Evolutionary conservation across 2,888 invertebrate genomes (phyloP).

Genomic region (Brenthis hecate): DNA sequence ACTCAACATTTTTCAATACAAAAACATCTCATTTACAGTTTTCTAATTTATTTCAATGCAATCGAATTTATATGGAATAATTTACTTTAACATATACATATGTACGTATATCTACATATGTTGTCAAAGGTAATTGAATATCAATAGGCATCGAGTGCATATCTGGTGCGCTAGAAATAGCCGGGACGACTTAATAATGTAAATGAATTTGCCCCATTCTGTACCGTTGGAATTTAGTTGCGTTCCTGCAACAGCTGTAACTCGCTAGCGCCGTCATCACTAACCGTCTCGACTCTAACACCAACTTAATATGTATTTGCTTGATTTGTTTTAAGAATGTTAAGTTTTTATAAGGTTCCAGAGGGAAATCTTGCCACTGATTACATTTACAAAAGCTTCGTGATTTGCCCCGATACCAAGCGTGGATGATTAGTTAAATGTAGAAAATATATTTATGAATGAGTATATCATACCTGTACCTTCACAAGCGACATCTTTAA

Average conservation of each 20-base stretch:
- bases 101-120: background rate
- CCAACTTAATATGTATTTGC: background rate
- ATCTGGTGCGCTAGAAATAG: slow-evolving; percentile 59
- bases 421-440: too few species aligned
- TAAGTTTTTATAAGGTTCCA: too few species aligned
- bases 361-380: too few species aligned
- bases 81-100: background rate
- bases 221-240: slow-evolving; percentile 59
- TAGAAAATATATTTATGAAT: too few species aligned
- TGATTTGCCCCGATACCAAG: too few species aligned
- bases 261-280: slow-evolving; percentile 53
- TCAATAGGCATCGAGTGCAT: slow-evolving; percentile 44
- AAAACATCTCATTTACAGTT: background rate
- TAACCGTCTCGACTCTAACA: slow-evolving; percentile 44
- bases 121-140: slow-evolving; percentile 31
- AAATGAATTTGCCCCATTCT: slow-evolving; percentile 65
- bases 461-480: too few species aligned
- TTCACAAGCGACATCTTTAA: too few species aligned
- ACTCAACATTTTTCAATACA: too few species aligned
- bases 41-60: background rate
- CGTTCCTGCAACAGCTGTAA: slow-evolving; percentile 50
- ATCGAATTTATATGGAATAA: background rate
- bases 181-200: slow-evolving; percentile 64
- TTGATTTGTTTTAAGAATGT: too few species aligned
- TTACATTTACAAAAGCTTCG: too few species aligned